Evolutionary conservation across 2,888 invertebrate genomes (phyloP).

Genomic region (Lasioglossum morio): DNA sequence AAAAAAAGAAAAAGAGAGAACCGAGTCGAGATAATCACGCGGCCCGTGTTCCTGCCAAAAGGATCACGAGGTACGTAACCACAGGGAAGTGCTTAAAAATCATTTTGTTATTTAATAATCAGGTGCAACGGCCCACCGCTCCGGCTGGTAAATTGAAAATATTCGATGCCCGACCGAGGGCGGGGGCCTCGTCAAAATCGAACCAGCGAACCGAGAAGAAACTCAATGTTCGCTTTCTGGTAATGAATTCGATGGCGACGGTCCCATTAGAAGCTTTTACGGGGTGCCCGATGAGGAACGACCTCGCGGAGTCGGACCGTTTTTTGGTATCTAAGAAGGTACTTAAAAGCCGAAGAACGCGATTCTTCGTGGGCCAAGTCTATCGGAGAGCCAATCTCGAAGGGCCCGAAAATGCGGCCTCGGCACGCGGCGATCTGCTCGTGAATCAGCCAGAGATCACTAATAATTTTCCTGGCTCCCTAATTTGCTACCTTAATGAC

Average conservation of each 20-base stretch:
- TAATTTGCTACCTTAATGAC: slow-evolving; percentile 68
- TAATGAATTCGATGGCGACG: background rate
- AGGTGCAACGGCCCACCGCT: background rate
- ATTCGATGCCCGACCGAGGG: background rate
- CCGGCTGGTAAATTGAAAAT: background rate
- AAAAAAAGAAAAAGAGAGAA: background rate
- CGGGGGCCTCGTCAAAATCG: background rate
- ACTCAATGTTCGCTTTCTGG: background rate
- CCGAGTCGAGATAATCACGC: background rate
- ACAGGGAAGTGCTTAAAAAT: slow-evolving; percentile 21
- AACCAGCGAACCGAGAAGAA: background rate
- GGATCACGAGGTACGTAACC: slow-evolving; percentile 31
- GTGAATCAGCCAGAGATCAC: slow-evolving; percentile 49
- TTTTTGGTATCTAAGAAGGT: slow-evolving; percentile 8
- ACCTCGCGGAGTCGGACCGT: background rate
- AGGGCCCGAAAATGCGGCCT: background rate
- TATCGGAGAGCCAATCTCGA: slow-evolving; percentile 10
- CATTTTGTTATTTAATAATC: slow-evolving; percentile 16
- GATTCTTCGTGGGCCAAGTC: background rate
- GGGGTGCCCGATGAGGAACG: background rate
- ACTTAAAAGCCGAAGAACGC: background rate
- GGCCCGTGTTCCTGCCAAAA: background rate
- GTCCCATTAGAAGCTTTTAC: background rate
- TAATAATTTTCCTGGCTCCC: slow-evolving; percentile 47
- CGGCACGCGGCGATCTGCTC: background rate